Evolutionary conservation across 64 coral and sea anemone species (phyloP), one percentile per base, ranked within the genome.

Genomic region (Stichodactyla helianthus): DNA sequence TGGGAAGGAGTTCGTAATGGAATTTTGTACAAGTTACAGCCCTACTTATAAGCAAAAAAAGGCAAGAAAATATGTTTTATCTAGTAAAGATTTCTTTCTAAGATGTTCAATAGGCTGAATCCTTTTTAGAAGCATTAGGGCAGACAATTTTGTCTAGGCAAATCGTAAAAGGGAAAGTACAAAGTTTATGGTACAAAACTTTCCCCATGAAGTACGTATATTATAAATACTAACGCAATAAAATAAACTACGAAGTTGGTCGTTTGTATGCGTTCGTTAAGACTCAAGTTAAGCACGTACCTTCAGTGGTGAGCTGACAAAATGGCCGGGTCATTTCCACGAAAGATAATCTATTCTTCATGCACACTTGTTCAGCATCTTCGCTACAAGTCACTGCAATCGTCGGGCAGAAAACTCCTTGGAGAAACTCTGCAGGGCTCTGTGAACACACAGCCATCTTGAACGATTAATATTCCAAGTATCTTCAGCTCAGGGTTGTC

Each of bases 281-380:
- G 12, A 74, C 27, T 11, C 53, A 54, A 20, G 5, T 77, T 54
- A 54, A 44, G 70, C 11, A 22, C 78, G 89, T 95, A 99, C 97
- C 97, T 93, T 99, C 97, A 82, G 78, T 99, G 53, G 97, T 93
- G 11, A 99, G 93, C 83, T 99, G 97, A 55, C 93, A 99, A 82
- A 99, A 99, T 9, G 97, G 97, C n/a, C 97, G 97, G 51, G 91
- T 89, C 79, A 99, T 91, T 86, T 99, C 97, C 74, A 95, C 97
- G 87, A 99, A 99, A 14, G 90, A 92, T 35, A 99, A 86, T 67
- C 93, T 89, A 35, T 99, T 99, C 54, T 99, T 99, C 91, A 94
- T 90, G 65, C 93, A 99, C 10, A 95, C 62, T 79, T 87, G 94
- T 59, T 99, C 93, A 12, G 93, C 97, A 86, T 99, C 97, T 28